Base-by-base conservation (phyloP, 2,888 invertebrate species). In the Clitarchus hookeri region DNA sequence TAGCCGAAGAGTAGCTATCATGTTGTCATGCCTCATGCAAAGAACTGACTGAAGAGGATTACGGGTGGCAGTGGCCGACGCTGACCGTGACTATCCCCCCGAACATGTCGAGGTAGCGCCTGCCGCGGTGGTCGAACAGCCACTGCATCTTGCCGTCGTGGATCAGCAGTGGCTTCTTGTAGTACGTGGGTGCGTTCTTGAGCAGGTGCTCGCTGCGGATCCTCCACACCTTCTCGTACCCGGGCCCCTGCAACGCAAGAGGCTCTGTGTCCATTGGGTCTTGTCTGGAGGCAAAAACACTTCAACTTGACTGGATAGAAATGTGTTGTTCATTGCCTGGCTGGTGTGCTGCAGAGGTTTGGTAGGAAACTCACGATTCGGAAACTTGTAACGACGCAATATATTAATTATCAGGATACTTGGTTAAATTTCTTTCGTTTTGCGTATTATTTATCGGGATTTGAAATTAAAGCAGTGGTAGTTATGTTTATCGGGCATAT, bases 1-100 rank as follows among this genome's bases (percentile, higher is more conserved):
- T 36, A 36, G 36, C 36, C 4, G 36, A 36, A 36, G 36, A 36
- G 36, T 53, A 16, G 53, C 8, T 53, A 65, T 65, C 8, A n/a
- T 16, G 65, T 65, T 16, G 19, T 65, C 11, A 65, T 65, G 6
- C 11, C 65, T 23, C 65, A 65, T 65, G 65, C 65, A 26, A 25
- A 26, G 65, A 84, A 77, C 53, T 53, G 36, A 25, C n/a, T 27
- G 44, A 26, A 85, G 26, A 48, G 19, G 26, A 79, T 95, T 93
- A 98, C 98, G 99, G 98, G 93, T 99, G 99, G 91, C 98, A 98
- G 91, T 99, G 99, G 36, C 99, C 99, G 3, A 99, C 98, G 85
- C 98, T 98, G 78, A 99, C 97, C 0, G 99, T 99, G 25, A 98
- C 98, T 89, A 99, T 99, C 12, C 99, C 99, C 9, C 96, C 99